Conservation (phyloP, 2,113 vertebrate species). For the Oreamnos americanus region DNA sequence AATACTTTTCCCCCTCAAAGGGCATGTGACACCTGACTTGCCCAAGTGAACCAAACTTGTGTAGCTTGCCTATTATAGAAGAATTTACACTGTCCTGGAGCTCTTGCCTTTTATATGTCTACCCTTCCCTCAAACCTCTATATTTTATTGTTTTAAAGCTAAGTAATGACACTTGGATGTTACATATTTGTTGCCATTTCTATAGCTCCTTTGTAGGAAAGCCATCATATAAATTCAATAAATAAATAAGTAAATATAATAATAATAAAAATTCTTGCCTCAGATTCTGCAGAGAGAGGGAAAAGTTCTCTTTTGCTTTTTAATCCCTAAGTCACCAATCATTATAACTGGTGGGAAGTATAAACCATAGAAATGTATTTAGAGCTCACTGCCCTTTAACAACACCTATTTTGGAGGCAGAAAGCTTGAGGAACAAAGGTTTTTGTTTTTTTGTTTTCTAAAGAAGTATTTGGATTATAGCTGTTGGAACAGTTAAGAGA, state of each 20-base stretch:
- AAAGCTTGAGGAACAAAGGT: slow-evolving; percentile 4
- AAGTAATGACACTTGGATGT: slow-evolving; percentile 34
- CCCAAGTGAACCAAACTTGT: not conserved
- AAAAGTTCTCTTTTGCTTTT: slow-evolving; percentile 37
- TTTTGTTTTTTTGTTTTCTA: not conserved
- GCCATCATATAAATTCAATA: slow-evolving; percentile 57
- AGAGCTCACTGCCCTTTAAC: not conserved
- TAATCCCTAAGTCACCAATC: slow-evolving; percentile 54
- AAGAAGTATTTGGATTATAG: slow-evolving; percentile 33
- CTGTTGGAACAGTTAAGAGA: slow-evolving; percentile 35
- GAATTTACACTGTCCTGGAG: not conserved
- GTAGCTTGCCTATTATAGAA: not conserved
- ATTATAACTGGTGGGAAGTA: slow-evolving; percentile 37
- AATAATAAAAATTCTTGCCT: slow-evolving; percentile 67
- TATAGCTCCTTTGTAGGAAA: slow-evolving; percentile 49
- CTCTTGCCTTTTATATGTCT: not conserved
- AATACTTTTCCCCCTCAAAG: not conserved
- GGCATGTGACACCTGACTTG: not conserved
- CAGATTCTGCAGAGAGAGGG: slow-evolving; percentile 45
- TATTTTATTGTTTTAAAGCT: slow-evolving; percentile 39
- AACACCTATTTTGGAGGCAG: slow-evolving; percentile 29
- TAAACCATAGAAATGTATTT: slow-evolving; percentile 24
- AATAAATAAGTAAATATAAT: slow-evolving; percentile 64
- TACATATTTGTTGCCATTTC: slow-evolving; percentile 38
- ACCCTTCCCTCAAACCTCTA: not conserved